These are phyloP conservation scores for Andrena chrysosceles DNA, from an alignment of 2,888 invertebrate genomes.

Conservation along the genomic window DNA sequence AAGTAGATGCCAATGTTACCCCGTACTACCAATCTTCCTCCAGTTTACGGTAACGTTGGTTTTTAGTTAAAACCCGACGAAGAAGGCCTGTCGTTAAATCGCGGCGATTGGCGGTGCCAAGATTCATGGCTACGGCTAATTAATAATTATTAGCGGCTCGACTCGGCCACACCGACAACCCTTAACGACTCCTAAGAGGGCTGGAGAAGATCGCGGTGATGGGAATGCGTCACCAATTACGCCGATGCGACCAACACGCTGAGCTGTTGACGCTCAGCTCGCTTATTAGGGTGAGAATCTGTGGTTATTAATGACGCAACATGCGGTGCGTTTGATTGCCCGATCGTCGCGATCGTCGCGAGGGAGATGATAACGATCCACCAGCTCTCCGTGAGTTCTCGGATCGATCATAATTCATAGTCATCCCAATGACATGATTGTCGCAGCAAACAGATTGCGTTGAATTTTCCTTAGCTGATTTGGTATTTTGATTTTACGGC, in stretches of 20 bases:
- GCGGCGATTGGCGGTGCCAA: conserved; percentile 23
- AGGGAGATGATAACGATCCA: not conserved
- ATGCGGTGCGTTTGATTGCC: conserved; percentile 5
- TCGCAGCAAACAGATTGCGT: not conserved
- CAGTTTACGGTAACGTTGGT: too few species aligned
- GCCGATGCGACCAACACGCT: conserved; percentile 75
- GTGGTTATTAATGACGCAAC: conserved; percentile 52
- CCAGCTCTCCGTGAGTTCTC: not conserved
- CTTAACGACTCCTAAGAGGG: conserved; percentile 42
- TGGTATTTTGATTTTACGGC: conserved; percentile 22
- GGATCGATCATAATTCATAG: too few species aligned
- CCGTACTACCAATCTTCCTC: too few species aligned
- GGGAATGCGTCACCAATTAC: conserved; percentile 78
- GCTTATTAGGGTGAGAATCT: conserved; percentile 15
- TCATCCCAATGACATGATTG: too few species aligned
- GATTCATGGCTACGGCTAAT: conserved; percentile 78
- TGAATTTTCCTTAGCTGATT: not conserved
- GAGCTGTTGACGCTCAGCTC: conserved; percentile 50
- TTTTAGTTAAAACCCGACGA: too few species aligned
- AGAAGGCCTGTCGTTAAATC: not conserved
- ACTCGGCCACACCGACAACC: conserved; percentile 28
- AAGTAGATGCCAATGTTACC: too few species aligned
- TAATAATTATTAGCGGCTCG: conserved; percentile 69
- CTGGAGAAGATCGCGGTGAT: conserved; percentile 49
- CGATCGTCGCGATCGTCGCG: not conserved